Base-by-base conservation (phyloP, 2,888 invertebrate species). In the Hypolimnas misippus region DNA sequence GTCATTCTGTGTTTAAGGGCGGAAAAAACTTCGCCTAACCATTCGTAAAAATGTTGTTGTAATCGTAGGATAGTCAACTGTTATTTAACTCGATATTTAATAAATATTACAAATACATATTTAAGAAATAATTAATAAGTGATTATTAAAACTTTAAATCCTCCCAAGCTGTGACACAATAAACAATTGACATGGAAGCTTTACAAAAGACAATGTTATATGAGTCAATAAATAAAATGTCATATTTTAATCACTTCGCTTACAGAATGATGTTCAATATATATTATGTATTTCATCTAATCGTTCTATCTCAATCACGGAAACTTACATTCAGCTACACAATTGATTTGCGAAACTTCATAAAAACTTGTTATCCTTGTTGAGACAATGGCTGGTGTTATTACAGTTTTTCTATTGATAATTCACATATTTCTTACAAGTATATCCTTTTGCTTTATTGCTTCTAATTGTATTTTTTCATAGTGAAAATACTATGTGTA, bases 291-390 rank as follows among this genome's bases (percentile, higher is more conserved):
- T 54, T 57, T 46, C 40, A 46, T 49, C 31, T 44, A 57, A 57
- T 57, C 61, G 75, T 78, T 49, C 25, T 49, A 79, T 76, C 78
- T 74, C 74, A 80, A 84, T 83, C 76, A 81, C 81, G 87, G 86
- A 88, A 88, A 84, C 72, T 70, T 72, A 76, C 75, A 74, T 76
- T 70, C 25, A 14, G 67, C 42, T 42, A 63, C 65, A 72, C 76
- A 79, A 83, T 81, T 78, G 76, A 69, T 81, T 83, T 82, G 76
- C 79, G 70, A 82, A 83, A 82, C 76, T 60, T 63, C 52, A 78
- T 81, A 87, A 84, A 86, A 87, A 89, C 81, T 55, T 62, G 86
- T 79, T 84, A 84, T 89, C 91, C 89, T 90, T 88, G 85, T 82
- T 79, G 67, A 76, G 77, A 90, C 89, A 91, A 90, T 89, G 76